Percentiles rank a stretch among this genome's conserved stretches.
Conservation (phyloP, 2,113 vertebrate genomes). For the Psammodynastes pulverulentus region DNA sequence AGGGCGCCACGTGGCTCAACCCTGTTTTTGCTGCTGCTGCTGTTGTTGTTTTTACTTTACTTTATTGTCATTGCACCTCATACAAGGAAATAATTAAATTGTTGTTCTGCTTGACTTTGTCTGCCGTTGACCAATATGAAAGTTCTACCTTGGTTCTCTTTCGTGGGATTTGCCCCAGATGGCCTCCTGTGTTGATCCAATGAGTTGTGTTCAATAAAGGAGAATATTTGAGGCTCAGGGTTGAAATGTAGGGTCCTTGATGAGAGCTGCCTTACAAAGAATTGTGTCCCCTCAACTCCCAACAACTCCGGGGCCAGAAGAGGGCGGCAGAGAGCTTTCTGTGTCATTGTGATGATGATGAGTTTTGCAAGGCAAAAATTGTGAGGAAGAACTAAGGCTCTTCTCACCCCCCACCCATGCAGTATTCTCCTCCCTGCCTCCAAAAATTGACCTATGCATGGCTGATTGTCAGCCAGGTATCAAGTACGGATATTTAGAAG, state of each 20-base stretch:
- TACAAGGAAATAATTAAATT: no score
- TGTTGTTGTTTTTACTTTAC: no score
- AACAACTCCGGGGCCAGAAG: constrained; percentile 25
- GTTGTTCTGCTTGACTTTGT: neutral
- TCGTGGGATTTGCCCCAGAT: neutral
- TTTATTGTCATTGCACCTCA: no score
- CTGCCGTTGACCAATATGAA: neutral
- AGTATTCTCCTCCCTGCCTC: neutral
- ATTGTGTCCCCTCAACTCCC: no score
- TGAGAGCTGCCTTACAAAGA: neutral
- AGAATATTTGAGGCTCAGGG: neutral
- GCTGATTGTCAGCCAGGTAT: neutral
- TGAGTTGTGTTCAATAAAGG: neutral
- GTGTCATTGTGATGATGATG: neutral
- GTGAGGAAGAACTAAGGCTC: neutral
- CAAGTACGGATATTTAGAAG: neutral
- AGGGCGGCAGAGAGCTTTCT: constrained; percentile 65
- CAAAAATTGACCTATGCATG: neutral
- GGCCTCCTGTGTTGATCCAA: neutral
- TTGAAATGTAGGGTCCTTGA: neutral
- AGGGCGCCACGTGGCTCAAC: neutral
- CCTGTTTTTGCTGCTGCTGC: neutral
- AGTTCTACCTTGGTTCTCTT: neutral
- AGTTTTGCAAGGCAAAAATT: neutral
- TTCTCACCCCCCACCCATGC: neutral